Conservation (phyloP, 2,797 vertebrate genomes). For the Acropternis orthonyx region DNA sequence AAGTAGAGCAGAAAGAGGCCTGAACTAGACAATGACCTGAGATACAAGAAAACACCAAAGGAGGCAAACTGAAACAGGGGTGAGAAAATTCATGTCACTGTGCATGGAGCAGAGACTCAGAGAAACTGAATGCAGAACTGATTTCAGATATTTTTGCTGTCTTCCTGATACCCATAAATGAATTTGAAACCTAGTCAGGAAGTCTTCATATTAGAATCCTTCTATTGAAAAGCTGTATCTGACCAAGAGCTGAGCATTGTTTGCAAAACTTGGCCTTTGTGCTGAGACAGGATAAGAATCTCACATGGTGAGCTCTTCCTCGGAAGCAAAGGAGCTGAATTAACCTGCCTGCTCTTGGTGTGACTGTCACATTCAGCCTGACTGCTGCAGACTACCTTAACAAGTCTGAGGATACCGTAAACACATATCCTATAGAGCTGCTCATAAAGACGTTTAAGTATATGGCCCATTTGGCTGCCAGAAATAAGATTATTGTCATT, state of each 20-base stretch:
- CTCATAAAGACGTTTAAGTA: not conserved
- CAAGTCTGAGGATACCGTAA: not conserved
- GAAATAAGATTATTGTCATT: constrained; percentile 52
- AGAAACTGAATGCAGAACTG: not conserved
- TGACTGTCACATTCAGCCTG: not conserved
- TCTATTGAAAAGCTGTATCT: not conserved
- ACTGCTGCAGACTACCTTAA: not conserved
- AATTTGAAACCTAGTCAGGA: not conserved
- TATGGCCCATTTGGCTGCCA: constrained; percentile 31
- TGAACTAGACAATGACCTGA: not conserved
- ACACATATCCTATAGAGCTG: not conserved
- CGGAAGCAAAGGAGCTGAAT: not conserved
- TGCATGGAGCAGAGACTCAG: not conserved
- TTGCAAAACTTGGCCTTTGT: not conserved
- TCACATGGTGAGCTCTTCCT: not conserved
- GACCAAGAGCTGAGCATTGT: not conserved
- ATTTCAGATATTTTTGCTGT: not conserved
- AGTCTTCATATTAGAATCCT: not conserved
- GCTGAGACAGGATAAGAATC: not conserved
- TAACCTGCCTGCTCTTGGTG: not conserved
- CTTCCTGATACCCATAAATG: not conserved
- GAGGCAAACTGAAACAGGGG: accelerated
- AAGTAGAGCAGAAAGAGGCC: not conserved
- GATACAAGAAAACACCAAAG: not conserved
- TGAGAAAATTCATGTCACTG: not conserved